Percentiles rank a stretch among this genome's conserved stretches.
Conservation (phyloP, 2,113 vertebrate species). For the Pygoscelis antarcticus region DNA sequence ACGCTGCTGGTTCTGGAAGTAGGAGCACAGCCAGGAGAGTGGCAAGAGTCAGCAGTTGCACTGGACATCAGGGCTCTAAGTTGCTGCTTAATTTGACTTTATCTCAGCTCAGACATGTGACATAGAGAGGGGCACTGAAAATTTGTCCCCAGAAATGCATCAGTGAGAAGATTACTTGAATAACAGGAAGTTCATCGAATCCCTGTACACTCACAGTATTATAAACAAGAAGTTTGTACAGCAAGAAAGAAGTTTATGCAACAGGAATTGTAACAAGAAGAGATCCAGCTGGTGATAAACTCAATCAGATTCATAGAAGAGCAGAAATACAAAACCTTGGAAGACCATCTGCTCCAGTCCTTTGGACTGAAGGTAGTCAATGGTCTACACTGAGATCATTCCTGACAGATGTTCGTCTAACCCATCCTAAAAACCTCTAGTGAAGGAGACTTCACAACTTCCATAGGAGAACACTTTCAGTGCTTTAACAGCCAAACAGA, state of each 20-base stretch:
- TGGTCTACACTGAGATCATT: neutral
- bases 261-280: neutral
- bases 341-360: neutral
- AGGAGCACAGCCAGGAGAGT: neutral
- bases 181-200: neutral
- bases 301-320: neutral
- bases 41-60: neutral
- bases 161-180: neutral
- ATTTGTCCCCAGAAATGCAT: neutral
- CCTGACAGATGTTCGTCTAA: neutral
- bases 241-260: neutral
- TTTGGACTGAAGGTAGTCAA: neutral
- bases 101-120: neutral
- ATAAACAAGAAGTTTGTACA: neutral
- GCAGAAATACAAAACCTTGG: neutral
- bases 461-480: neutral
- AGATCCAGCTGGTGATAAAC: neutral
- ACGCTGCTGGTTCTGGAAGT: neutral
- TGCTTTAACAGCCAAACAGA: neutral
- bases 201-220: neutral
- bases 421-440: neutral
- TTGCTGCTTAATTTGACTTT: neutral
- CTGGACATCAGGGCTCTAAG: neutral
- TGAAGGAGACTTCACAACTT: neutral
- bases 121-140: neutral